Evolutionary conservation across 2,888 invertebrate species (phyloP).

Genomic region (Phania funesta): DNA sequence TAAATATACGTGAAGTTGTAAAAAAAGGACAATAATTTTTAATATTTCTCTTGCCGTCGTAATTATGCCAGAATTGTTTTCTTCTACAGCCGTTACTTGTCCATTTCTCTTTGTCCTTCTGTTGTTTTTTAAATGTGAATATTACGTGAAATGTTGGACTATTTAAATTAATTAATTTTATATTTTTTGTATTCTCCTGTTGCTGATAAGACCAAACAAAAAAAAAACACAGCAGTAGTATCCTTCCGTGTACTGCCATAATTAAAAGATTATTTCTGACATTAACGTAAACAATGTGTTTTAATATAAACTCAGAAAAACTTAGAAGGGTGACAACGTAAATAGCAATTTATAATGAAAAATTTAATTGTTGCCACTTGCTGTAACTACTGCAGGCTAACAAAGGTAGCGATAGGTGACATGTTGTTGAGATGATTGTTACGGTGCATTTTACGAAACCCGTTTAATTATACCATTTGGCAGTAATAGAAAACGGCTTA

Average conservation of each 20-base stretch:
- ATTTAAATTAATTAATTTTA: conserved; percentile 41
- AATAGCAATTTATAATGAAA: conserved; percentile 30
- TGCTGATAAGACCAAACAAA: neutral
- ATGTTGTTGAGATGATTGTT: too few species aligned
- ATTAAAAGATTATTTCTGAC: neutral
- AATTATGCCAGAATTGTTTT: neutral
- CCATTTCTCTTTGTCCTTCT: neutral
- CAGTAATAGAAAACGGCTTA: too few species aligned
- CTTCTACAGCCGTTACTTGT: too few species aligned
- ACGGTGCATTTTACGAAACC: conserved; percentile 6
- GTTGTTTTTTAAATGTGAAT: neutral
- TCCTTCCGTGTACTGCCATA: neutral
- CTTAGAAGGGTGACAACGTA: neutral
- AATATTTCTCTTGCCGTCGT: neutral
- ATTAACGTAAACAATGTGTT: neutral
- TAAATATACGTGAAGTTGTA: conserved; percentile 27
- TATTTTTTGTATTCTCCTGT: neutral
- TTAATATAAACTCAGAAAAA: neutral
- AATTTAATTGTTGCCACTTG: conserved; percentile 34
- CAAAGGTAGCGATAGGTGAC: too few species aligned
- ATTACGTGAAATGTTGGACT: conserved; percentile 14
- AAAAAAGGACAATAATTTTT: neutral
- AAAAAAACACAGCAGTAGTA: too few species aligned
- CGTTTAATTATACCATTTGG: too few species aligned
- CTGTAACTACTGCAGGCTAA: neutral